These are phyloP conservation scores for Andrena haemorrhoa DNA, from an alignment of 2,888 invertebrate species.

Conservation along the genomic window DNA sequence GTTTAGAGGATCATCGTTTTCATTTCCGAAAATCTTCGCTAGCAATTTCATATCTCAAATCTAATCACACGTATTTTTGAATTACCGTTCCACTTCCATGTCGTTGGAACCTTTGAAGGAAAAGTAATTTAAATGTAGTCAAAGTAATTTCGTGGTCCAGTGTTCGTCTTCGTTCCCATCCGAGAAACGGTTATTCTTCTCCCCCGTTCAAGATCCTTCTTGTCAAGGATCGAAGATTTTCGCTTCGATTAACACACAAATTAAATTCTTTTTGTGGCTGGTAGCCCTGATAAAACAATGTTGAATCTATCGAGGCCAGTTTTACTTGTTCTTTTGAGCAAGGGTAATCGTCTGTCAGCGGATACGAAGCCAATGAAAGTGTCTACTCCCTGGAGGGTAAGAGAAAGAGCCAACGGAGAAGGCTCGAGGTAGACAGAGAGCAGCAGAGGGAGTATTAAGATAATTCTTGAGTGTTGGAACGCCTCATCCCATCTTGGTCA, in stretches of 20 bases:
- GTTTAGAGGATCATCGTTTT: no score
- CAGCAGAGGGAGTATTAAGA: conserved; percentile 55
- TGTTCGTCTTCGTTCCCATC: not conserved
- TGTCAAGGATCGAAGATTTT: not conserved
- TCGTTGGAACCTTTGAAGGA: not conserved
- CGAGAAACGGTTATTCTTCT: not conserved
- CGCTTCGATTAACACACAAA: not conserved
- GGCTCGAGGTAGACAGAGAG: conserved; percentile 7
- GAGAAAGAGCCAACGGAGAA: conserved; percentile 20
- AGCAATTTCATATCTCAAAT: no score
- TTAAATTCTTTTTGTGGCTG: conserved; percentile 6
- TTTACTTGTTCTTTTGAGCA: conserved; percentile 46
- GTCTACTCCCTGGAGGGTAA: conserved; percentile 40
- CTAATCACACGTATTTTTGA: not conserved
- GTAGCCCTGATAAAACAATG: conserved; percentile 58
- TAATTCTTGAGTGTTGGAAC: conserved; percentile 65
- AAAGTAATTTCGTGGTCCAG: not conserved
- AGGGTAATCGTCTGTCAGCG: conserved; percentile 66
- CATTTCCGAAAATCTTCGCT: no score
- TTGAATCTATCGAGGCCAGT: conserved; percentile 70
- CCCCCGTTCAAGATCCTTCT: not conserved
- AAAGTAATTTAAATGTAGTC: not conserved
- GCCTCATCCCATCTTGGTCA: conserved; percentile 49
- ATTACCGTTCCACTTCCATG: not conserved
- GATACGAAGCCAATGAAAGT: conserved; percentile 42